phyloP scores from a whole-genome alignment of 2,113 vertebrate genomes.

The Cavia aperea region DNA sequence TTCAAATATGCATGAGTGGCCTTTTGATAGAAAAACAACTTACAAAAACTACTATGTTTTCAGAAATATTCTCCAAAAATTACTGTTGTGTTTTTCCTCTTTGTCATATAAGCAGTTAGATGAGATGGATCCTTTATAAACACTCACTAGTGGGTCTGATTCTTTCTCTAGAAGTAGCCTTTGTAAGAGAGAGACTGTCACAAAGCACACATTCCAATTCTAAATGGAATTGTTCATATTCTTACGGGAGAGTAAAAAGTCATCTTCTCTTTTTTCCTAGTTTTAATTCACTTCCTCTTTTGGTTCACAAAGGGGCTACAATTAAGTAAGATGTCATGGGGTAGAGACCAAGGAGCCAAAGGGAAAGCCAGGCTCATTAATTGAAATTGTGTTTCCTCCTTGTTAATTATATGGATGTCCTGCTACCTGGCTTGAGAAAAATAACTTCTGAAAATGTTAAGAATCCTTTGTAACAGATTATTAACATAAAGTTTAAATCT shows the following conservation, averaged over 20 bases:
- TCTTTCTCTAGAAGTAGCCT: background rate
- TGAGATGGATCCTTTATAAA: background rate
- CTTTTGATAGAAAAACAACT: background rate
- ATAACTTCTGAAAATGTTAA: constrained; percentile 47
- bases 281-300: constrained; percentile 36
- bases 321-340: background rate
- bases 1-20: background rate
- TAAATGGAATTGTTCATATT: background rate
- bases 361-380: constrained; percentile 48
- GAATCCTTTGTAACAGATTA: constrained; percentile 50
- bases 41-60: background rate
- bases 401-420: constrained; percentile 52
- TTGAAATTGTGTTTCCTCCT: constrained; percentile 47
- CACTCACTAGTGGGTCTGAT: background rate
- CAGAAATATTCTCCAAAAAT: background rate
- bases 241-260: background rate
- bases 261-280: background rate
- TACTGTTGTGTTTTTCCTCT: background rate
- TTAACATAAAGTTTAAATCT: constrained; percentile 59
- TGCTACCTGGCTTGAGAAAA: constrained; percentile 45
- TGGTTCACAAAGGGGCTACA: background rate
- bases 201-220: background rate
- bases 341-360: background rate
- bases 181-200: background rate
- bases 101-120: background rate